Conservation (phyloP, 2,113 vertebrate species). For the Muscicapa adusta region DNA sequence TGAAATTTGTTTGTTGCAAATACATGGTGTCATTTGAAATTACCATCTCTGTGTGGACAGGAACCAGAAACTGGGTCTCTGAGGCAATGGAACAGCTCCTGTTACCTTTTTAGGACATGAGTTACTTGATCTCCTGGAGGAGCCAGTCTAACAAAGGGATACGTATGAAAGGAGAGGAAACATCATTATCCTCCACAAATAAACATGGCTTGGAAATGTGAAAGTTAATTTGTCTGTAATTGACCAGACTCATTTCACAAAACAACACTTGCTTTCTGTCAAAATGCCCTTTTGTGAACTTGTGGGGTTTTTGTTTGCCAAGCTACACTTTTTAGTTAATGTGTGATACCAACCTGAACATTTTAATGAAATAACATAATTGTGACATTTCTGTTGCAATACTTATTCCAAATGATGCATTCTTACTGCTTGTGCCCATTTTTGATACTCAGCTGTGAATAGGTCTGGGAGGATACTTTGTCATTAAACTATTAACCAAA, state of each 20-base stretch:
- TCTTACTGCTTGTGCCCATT: not conserved
- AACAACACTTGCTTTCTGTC: not conserved
- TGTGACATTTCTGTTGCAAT: not conserved
- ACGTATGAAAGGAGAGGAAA: slow-evolving; percentile 26
- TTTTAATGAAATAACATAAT: not conserved
- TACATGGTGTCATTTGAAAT: not conserved
- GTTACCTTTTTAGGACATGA: slow-evolving; percentile 39
- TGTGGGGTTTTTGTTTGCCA: not conserved
- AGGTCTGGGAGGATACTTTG: not conserved
- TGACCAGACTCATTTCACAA: not conserved
- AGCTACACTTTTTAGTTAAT: not conserved
- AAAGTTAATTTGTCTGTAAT: slow-evolving; percentile 7
- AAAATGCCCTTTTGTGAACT: not conserved
- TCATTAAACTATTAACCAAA: not conserved
- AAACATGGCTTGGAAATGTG: not conserved
- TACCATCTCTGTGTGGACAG: not conserved
- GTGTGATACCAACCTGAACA: not conserved
- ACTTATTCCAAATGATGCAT: not conserved
- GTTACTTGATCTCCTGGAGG: slow-evolving; percentile 58
- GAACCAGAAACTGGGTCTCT: slow-evolving; percentile 22
- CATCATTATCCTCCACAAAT: not conserved
- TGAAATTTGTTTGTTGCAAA: not conserved
- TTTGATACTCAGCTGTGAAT: not conserved
- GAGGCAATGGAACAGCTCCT: slow-evolving; percentile 1
- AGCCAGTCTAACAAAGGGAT: slow-evolving; percentile 52